phyloP scores from a whole-genome alignment of 2,797 vertebrate genomes.

The Buceros bicornis region DNA sequence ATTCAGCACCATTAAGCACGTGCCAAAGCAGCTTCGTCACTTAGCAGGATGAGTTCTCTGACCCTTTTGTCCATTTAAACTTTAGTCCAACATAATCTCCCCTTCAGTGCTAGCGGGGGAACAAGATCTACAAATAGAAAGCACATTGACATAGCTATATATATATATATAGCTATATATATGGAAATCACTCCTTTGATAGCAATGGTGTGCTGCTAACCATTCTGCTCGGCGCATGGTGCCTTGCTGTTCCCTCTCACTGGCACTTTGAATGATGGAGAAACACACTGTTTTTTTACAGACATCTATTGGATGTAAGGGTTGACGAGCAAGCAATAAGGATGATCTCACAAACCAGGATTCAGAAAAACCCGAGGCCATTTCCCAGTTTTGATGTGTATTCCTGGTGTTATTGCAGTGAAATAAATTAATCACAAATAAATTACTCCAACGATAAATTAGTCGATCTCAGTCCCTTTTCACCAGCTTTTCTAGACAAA shows the following conservation, averaged over 20 bases:
- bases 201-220: neutral
- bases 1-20: conserved; percentile 46
- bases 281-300: neutral
- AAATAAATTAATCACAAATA: neutral
- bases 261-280: neutral
- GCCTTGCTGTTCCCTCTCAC: neutral
- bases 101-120: neutral
- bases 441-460: neutral
- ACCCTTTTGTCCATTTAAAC: neutral
- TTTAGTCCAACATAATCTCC: conserved; percentile 23
- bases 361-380: neutral
- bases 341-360: neutral
- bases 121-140: conserved; percentile 10
- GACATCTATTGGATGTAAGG: neutral
- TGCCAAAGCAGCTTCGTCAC: neutral
- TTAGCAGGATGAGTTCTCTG: conserved; percentile 16
- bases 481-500: neutral
- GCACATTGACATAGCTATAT: neutral
- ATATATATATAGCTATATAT: conserved; percentile 47
- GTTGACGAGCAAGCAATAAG: neutral
- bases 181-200: conserved; percentile 42
- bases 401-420: neutral
- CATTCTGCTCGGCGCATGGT: neutral
- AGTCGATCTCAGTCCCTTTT: neutral
- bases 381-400: neutral